Base-by-base conservation (phyloP, 2,113 vertebrate genomes). In the Lanius collurio region DNA sequence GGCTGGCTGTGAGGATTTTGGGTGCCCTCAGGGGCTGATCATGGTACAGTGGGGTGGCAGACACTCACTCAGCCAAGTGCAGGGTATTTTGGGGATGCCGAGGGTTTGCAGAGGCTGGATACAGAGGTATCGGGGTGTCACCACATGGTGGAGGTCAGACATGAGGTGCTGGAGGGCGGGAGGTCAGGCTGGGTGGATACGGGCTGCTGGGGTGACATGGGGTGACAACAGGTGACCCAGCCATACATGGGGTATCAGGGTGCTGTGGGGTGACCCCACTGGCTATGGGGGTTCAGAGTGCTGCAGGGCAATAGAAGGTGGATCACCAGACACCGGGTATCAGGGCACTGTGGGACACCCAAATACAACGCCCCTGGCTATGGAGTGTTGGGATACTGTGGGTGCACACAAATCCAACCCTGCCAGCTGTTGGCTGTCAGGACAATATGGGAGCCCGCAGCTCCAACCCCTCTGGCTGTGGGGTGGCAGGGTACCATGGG, bases 41-140 rank as follows among this genome's bases (percentile, higher is more conserved):
- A 63, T 1, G 0, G 23, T 39, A 31, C 49, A 46, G 24, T 6
- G 21, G 26, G 30, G 37, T 37, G 31, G 6, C 23, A 80, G 62
- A 65, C 80, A 6, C 9, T 78, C n/a, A 59, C 31, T 23, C 20
- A 22, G n/a, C 4, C 21, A 47, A 42, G 27, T 10, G 23, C 17
- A 56, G 17, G 21, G 9, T 44, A 26, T 30, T 70, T 49, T n/a
- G 8, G 28, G 15, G 30, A 16, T 62, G 50, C 67, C 0, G 3
- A 19, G 33, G 75, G 9, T 44, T 39, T 22, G 60, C 33, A 91
- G 56, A 53, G 19, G 26, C 26, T 83, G 52, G 37, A 27, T 31
- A 24, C 0, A 0, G 26, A 28, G 14, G 1, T 47, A 35, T 13
- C 0, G 1, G 31, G 15, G 17, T 57, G 37, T 35, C 35, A 56